Percentiles rank a stretch among this genome's conserved stretches.
phyloP scores from a whole-genome alignment of 2,888 invertebrate species.

The Drosophila cognata region DNA sequence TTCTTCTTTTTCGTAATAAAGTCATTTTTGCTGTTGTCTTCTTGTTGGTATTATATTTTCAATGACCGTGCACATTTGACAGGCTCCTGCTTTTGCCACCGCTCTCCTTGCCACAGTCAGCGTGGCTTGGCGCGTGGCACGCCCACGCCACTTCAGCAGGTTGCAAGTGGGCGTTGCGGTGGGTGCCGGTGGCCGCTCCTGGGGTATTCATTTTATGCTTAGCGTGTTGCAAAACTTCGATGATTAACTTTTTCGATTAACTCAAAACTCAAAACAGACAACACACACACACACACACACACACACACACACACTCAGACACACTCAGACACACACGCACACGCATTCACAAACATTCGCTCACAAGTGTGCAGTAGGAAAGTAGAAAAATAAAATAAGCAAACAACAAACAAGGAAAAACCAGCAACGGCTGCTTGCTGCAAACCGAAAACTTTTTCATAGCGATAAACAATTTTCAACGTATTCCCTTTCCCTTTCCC shows the following conservation, averaged over 20 bases:
- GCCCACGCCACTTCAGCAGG: background rate
- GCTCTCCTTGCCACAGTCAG: background rate
- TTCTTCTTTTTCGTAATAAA: background rate
- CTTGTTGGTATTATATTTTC: background rate
- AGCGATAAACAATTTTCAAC: constrained; percentile 77
- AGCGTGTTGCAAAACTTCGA: constrained; percentile 76
- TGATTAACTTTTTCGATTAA: constrained; percentile 81
- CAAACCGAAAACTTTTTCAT: constrained; percentile 68
- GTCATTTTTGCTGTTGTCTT: background rate
- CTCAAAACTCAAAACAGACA: constrained; percentile 72
- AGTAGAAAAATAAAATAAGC: constrained; percentile 43
- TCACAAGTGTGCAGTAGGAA: constrained; percentile 57
- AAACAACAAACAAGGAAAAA: constrained; percentile 39
- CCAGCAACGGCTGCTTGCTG: constrained; percentile 34
- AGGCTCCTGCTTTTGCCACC: background rate
- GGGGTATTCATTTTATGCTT: constrained; percentile 50
- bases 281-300: constrained; percentile 31
- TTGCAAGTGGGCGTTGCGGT: background rate
- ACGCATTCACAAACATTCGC: constrained; percentile 9
- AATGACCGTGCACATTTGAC: constrained; percentile 47
- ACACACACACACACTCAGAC: constrained; percentile 24
- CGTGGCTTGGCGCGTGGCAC: constrained; percentile 3
- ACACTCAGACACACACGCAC: background rate
- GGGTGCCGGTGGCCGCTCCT: background rate
- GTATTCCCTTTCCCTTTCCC: constrained; percentile 26